Percentiles rank a stretch among this genome's conserved stretches.
Conservation (phyloP, 2,888 invertebrate species). For the Dolichopus griseipennis region DNA sequence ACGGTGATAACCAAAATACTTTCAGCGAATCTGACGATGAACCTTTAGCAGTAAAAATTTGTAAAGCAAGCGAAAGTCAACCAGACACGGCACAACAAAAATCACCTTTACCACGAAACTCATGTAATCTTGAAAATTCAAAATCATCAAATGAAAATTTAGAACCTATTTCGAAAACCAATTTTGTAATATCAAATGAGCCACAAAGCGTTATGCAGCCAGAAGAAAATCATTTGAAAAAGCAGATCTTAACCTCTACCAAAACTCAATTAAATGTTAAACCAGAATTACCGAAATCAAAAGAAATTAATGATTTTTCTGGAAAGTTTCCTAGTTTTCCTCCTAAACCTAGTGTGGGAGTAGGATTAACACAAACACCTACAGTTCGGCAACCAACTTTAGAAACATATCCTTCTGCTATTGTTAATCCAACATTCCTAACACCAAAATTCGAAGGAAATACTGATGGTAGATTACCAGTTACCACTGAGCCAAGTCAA, state of each 20-base stretch:
- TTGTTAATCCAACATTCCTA: slow-evolving; percentile 41
- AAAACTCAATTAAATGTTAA: slow-evolving; percentile 20
- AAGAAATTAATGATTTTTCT: slow-evolving; percentile 12
- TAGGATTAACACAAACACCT: neutral
- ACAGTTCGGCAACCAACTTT: slow-evolving; percentile 35
- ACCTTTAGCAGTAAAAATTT: slow-evolving; percentile 50
- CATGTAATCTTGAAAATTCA: slow-evolving; percentile 14
- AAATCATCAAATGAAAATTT: neutral
- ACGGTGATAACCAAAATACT: slow-evolving; percentile 42
- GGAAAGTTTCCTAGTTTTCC: neutral
- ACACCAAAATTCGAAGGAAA: slow-evolving; percentile 41
- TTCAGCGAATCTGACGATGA: slow-evolving; percentile 60
- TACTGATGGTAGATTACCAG: slow-evolving; percentile 28
- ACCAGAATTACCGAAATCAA: slow-evolving; percentile 15
- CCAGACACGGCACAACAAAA: slow-evolving; percentile 22
- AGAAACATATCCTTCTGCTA: slow-evolving; percentile 42
- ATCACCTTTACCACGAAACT: slow-evolving; percentile 17
- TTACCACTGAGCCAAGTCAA: slow-evolving; percentile 30
- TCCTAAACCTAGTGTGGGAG: neutral
- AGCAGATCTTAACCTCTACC: slow-evolving; percentile 15
- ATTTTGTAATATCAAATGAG: neutral
- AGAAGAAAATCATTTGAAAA: neutral
- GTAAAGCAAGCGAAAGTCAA: slow-evolving; percentile 32
- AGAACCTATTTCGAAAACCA: neutral
- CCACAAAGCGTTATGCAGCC: neutral